Conservation (phyloP, 2,888 invertebrate genomes). For the Nomada fucata region DNA sequence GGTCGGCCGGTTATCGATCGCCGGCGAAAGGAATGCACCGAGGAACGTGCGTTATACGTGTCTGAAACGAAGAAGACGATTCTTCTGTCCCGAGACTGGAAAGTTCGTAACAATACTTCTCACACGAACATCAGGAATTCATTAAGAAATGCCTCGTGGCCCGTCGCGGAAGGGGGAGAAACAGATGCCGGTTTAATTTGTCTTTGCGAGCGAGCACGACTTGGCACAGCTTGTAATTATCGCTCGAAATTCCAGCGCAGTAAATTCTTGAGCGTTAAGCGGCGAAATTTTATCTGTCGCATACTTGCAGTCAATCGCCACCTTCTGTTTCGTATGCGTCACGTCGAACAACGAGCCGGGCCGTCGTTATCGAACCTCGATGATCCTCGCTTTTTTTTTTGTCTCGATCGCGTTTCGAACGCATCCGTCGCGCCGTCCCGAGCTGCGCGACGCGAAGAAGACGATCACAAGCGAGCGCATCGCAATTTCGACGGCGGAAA, state of each 20-base stretch:
- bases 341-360: background rate
- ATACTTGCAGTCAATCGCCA: conserved; percentile 33
- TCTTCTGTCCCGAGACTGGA: conserved; percentile 37
- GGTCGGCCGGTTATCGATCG: conserved; percentile 27
- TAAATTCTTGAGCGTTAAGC: conserved; percentile 60
- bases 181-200: conserved; percentile 66
- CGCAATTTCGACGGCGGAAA: conserved; percentile 11
- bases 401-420: background rate
- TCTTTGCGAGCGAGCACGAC: conserved; percentile 62
- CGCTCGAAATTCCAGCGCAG: conserved; percentile 59
- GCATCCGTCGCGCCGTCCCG: background rate
- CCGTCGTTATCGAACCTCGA: background rate
- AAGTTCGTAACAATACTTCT: conserved; percentile 51
- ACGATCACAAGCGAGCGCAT: conserved; percentile 20
- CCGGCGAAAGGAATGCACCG: conserved; percentile 17
- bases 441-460: background rate
- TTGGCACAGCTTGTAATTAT: conserved; percentile 70
- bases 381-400: background rate
- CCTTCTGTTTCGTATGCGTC: conserved; percentile 25
- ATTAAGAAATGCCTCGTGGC: conserved; percentile 65
- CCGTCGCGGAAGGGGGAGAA: conserved; percentile 32
- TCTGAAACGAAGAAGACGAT: conserved; percentile 26
- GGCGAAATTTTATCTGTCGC: conserved; percentile 61
- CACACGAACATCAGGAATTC: conserved; percentile 65
- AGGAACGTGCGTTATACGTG: conserved; percentile 25